These are phyloP conservation scores for Oophaga sylvatica DNA, from an alignment of 2,797 vertebrate genomes.

Conservation along the genomic window DNA sequence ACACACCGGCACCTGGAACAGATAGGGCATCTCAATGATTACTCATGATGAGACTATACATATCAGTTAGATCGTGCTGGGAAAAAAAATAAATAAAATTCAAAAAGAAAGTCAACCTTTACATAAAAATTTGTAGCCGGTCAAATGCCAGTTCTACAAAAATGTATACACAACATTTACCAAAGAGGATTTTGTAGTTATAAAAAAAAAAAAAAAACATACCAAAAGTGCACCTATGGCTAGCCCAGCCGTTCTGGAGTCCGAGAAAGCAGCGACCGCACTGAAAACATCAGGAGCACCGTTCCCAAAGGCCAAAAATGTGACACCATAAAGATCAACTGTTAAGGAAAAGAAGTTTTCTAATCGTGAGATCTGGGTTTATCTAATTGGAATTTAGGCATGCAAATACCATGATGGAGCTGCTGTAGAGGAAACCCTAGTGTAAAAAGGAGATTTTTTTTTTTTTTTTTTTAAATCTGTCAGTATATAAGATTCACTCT, in stretches of 20 bases:
- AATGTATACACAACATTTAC: background rate
- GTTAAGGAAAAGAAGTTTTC: slow-evolving; percentile 74
- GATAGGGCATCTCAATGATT: fast-evolving
- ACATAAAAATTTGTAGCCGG: no score
- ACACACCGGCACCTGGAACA: slow-evolving; percentile 87
- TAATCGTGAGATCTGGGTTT: background rate
- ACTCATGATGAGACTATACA: background rate
- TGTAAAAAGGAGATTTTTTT: no score
- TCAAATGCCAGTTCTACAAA: background rate
- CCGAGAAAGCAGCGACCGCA: slow-evolving; percentile 89
- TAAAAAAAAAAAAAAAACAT: slow-evolving; percentile 34
- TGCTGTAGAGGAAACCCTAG: no score
- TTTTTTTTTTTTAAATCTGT: no score
- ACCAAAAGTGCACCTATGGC: slow-evolving; percentile 92
- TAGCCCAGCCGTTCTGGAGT: slow-evolving; percentile 87
- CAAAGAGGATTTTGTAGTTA: background rate
- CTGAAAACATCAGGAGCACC: slow-evolving; percentile 97
- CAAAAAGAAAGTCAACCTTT: no score
- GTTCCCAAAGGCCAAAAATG: slow-evolving; percentile 94
- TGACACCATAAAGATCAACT: slow-evolving; percentile 84
- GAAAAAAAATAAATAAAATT: background rate
- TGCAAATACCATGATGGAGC: background rate
- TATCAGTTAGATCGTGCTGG: no score
- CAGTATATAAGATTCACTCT: no score
- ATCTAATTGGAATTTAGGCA: background rate